Percentiles rank a stretch among this genome's conserved stretches.
These are phyloP conservation scores for Tenthredo distinguenda DNA, from an alignment of 2,888 invertebrate genomes.

Conservation along the genomic window DNA sequence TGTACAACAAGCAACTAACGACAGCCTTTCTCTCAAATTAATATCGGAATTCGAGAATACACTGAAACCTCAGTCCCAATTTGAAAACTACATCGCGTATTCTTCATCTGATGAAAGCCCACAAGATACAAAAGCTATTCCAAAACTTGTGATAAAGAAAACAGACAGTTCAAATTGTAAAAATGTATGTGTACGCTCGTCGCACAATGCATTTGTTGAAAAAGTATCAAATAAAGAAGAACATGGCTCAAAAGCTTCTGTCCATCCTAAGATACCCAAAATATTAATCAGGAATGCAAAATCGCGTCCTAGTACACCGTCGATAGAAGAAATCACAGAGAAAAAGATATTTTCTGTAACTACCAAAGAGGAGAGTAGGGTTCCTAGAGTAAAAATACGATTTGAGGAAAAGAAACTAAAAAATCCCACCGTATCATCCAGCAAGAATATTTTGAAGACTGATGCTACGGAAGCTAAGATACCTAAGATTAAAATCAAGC, in stretches of 20 bases:
- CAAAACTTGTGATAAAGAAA: slow-evolving; percentile 70
- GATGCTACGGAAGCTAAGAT: slow-evolving; percentile 59
- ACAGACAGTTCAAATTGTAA: slow-evolving; percentile 60
- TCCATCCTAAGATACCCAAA: slow-evolving; percentile 74
- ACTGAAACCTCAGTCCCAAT: slow-evolving; percentile 31
- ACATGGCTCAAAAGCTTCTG: slow-evolving; percentile 52
- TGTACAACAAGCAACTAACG: not conserved
- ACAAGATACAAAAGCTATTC: slow-evolving; percentile 62
- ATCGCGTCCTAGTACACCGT: slow-evolving; percentile 74
- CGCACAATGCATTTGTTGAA: not conserved
- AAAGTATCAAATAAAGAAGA: slow-evolving; percentile 42
- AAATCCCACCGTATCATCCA: not conserved
- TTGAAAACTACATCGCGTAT: slow-evolving; percentile 36
- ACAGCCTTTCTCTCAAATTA: slow-evolving; percentile 6
- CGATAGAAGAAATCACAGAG: slow-evolving; percentile 64
- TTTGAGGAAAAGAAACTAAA: slow-evolving; percentile 60
- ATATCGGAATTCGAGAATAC: not conserved
- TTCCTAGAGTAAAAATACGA: slow-evolving; percentile 59
- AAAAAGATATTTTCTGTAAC: slow-evolving; percentile 55
- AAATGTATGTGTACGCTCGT: not conserved
- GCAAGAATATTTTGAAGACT: not conserved
- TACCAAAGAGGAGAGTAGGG: slow-evolving; percentile 59
- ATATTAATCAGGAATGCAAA: slow-evolving; percentile 74
- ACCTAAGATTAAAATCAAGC: slow-evolving; percentile 71
- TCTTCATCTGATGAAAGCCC: slow-evolving; percentile 6